Conservation (phyloP, 2,797 vertebrate species). For the Rallus crepitans region DNA sequence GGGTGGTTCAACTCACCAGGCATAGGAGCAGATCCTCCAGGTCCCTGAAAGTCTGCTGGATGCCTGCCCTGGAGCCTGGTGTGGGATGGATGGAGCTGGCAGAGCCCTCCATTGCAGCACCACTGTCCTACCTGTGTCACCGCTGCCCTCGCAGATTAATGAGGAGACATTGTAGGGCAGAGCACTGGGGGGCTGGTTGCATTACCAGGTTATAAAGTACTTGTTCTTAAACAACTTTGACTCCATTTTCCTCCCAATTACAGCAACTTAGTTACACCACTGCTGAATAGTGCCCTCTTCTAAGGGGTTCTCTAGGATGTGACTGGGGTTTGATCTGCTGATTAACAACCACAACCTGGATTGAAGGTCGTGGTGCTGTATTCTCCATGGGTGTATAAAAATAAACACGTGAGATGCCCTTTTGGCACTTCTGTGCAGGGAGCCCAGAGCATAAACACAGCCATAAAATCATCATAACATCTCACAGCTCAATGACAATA, state of each 20-base stretch:
- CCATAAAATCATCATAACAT: conserved; percentile 5
- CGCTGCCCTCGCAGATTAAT: rapidly evolving
- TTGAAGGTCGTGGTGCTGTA: background rate
- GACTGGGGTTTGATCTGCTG: background rate
- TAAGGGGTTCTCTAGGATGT: background rate
- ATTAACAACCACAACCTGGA: background rate
- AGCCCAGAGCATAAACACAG: background rate
- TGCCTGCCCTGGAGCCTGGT: rapidly evolving
- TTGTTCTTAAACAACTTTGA: conserved; percentile 68
- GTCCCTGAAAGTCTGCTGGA: rapidly evolving
- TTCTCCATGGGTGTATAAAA: background rate
- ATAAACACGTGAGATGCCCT: background rate
- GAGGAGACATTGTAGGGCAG: conserved; percentile 46
- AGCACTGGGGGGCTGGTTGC: conserved; percentile 41
- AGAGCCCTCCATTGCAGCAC: background rate
- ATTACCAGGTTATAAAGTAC: conserved; percentile 70
- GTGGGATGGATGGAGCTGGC: background rate
- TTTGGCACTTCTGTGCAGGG: background rate
- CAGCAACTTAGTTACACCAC: background rate
- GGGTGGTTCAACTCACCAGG: background rate
- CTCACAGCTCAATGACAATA: background rate
- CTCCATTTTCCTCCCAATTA: background rate
- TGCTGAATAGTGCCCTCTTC: background rate
- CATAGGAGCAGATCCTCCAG: rapidly evolving
- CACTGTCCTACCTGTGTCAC: conserved; percentile 52